Evolutionary conservation across 2,113 vertebrate genomes (phyloP).

Genomic region (Burhinus oedicnemus): DNA sequence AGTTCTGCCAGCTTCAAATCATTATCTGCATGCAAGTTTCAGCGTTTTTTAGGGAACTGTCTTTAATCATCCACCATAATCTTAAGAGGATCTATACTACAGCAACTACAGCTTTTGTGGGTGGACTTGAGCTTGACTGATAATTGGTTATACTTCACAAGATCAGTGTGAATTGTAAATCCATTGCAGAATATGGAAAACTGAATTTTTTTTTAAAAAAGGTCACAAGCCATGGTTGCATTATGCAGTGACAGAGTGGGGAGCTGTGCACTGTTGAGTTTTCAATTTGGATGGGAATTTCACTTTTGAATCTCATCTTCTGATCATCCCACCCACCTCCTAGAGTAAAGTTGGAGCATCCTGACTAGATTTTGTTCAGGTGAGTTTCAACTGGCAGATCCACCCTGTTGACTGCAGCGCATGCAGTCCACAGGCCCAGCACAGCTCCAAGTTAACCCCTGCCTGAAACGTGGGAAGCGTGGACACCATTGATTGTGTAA

Average conservation of each 20-base stretch:
- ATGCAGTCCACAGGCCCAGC: not conserved
- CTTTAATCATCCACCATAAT: not conserved
- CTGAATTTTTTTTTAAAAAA: not conserved
- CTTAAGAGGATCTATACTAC: not conserved
- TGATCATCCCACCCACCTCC: not conserved
- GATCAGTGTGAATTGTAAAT: not conserved
- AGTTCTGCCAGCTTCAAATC: not conserved
- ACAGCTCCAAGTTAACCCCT: not conserved
- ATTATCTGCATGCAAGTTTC: not conserved
- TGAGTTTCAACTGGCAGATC: not conserved
- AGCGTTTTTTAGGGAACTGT: not conserved
- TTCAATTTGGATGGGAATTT: not conserved
- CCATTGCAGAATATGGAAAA: not conserved
- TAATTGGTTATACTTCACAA: not conserved
- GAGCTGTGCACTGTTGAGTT: not conserved
- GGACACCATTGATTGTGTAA: not conserved
- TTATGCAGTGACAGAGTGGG: not conserved
- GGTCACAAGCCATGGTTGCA: accelerated
- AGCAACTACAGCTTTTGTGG: not conserved
- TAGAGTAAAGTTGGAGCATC: not conserved
- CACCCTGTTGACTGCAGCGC: not conserved
- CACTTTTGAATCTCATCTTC: not conserved
- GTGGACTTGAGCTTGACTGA: not conserved
- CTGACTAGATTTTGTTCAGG: not conserved
- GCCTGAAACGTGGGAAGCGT: not conserved